Base-by-base conservation (phyloP, 2,113 vertebrate genomes). In the Brachirus orientalis region DNA sequence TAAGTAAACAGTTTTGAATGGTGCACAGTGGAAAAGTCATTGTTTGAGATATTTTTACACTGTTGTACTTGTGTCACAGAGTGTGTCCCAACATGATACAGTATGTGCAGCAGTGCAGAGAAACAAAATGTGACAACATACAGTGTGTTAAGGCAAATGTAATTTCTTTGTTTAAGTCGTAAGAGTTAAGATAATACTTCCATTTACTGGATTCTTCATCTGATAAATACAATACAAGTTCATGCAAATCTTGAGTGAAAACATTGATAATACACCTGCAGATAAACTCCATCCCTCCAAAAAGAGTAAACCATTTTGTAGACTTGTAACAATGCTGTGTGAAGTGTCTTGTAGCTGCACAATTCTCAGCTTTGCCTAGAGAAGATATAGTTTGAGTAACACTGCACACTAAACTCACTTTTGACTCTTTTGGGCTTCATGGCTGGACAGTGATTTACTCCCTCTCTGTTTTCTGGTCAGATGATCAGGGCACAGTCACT, bases 391-490 rank as follows among this genome's bases (percentile, higher is more conserved):
- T n/a, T n/a, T n/a, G n/a, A n/a, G n/a, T n/a, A n/a, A n/a, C n/a
- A n/a, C n/a, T n/a, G n/a, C n/a, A n/a, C n/a, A n/a, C 19, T 19
- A 50, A 46, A 66, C 16, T 83, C 57, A 38, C 40, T 2, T 77
- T 62, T 79, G 73, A 79, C 75, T 75, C 55, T 53, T 38, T 10
- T 17, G 46, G n/a, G 35, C 41, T 50, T 63, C 33, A 37, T 62
- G 75, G 77, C 46, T 74, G 75, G 71, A 76, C 77, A 69, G 75
- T 79, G 65, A 84, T 85, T 74, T 61, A 64, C 72, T 80, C 61
- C 63, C 66, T 74, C 45, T 75, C 59, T 64, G 73, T 63, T 77
- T 75, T 81, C 63, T 54, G 75, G 65, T 53, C 83, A 77, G 66
- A 59, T 56, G 68, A 80, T 54, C 60, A 56, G 48, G 72, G 62